Conservation (phyloP, 2,888 invertebrate species). For the Acronicta aceris region DNA sequence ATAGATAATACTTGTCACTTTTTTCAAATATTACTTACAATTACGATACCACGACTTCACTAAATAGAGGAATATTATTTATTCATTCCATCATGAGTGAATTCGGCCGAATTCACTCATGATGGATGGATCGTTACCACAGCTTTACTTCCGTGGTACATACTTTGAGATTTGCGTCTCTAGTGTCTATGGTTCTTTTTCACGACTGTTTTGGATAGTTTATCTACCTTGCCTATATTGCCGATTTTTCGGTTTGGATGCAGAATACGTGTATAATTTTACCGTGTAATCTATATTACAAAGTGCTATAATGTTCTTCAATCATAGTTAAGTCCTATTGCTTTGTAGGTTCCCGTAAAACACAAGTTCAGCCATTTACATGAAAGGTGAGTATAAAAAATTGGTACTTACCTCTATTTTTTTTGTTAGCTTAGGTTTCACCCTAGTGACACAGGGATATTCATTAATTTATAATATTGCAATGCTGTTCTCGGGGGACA, state of each 20-base stretch:
- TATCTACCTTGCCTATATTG: constrained; percentile 85
- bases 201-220: constrained; percentile 89
- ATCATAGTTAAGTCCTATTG: constrained; percentile 70
- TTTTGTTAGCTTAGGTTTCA: constrained; percentile 70
- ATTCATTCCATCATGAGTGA: no score
- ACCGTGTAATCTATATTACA: constrained; percentile 65
- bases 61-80: constrained; percentile 32
- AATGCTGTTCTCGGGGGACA: constrained; percentile 9
- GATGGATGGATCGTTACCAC: constrained; percentile 60
- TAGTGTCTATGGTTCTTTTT: constrained; percentile 86
- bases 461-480: constrained; percentile 26
- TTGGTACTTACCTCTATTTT: constrained; percentile 80
- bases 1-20: background rate
- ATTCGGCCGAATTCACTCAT: constrained; percentile 38
- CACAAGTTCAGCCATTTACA: constrained; percentile 87
- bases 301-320: constrained; percentile 77
- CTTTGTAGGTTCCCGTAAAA: constrained; percentile 68
- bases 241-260: constrained; percentile 83
- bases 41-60: background rate
- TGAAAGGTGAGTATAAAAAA: constrained; percentile 89
- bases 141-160: constrained; percentile 58
- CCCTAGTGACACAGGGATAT: constrained; percentile 55
- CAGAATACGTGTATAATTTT: constrained; percentile 79
- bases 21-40: background rate
- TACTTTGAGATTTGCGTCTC: constrained; percentile 57